Percentiles rank a stretch among this genome's conserved stretches.
These are phyloP conservation scores for Megastigmus dorsalis DNA, from an alignment of 2,888 invertebrate species.

Conservation along the genomic window DNA sequence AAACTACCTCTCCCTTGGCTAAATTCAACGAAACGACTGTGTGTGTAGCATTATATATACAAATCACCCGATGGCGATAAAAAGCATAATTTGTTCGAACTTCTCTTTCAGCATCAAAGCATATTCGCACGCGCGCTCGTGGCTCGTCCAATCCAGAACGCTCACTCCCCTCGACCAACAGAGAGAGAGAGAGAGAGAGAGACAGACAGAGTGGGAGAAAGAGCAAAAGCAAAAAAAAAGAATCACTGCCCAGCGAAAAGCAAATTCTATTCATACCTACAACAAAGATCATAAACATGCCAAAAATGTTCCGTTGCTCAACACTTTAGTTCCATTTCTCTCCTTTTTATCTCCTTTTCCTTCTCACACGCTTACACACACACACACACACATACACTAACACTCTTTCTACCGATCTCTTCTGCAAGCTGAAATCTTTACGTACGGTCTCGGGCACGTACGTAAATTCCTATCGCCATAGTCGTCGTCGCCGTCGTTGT, in stretches of 20 bases:
- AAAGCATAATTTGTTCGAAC: slow-evolving; percentile 51
- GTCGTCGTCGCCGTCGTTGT: slow-evolving; percentile 23
- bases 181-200: too few relatives aligned
- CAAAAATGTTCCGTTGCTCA: slow-evolving; percentile 50
- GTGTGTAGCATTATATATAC: slow-evolving; percentile 8
- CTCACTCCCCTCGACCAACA: not conserved
- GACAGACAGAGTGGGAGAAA: too few relatives aligned
- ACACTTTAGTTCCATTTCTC: slow-evolving; percentile 44
- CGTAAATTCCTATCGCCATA: slow-evolving; percentile 33
- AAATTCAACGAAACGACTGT: not conserved
- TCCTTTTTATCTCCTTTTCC: not conserved
- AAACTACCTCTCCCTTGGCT: not conserved
- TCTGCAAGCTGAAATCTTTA: slow-evolving; percentile 17
- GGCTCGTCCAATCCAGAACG: slow-evolving; percentile 4
- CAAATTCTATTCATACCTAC: slow-evolving; percentile 37
- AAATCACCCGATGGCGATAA: slow-evolving; percentile 41
- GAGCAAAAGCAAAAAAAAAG: not conserved
- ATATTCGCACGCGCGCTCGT: not conserved
- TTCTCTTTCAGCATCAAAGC: not conserved
- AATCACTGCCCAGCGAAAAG: not conserved
- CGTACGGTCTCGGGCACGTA: slow-evolving; percentile 15
- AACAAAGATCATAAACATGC: slow-evolving; percentile 49
- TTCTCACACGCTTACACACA: too few relatives aligned
- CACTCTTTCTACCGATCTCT: too few relatives aligned
- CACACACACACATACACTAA: too few relatives aligned